A percentile compares a stretch with the other conserved stretches of the same genome.
These are phyloP conservation scores for Drosophila atripex DNA, from an alignment of 2,888 invertebrate genomes.

Conservation along the genomic window DNA sequence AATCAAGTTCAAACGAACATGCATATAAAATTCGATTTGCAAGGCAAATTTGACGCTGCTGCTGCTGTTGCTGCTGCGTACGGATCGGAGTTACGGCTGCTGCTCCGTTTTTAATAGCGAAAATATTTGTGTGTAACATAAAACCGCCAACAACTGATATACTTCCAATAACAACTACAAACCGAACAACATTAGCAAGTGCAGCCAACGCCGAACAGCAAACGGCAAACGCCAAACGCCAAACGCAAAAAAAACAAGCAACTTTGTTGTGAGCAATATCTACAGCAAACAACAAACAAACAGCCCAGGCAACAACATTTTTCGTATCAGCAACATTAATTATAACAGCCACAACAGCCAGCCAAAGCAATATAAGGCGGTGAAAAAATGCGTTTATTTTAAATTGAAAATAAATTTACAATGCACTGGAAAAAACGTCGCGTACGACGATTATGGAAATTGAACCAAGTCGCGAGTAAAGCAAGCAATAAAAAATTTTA, in stretches of 20 bases:
- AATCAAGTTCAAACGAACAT: constrained; percentile 60
- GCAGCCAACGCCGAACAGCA: constrained; percentile 55
- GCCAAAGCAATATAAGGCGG: constrained; percentile 47
- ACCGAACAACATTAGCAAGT: constrained; percentile 51
- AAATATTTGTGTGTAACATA: constrained; percentile 73
- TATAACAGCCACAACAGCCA: constrained; percentile 66
- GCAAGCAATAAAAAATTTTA: not conserved
- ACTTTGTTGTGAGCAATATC: constrained; percentile 60
- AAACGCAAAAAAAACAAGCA: constrained; percentile 34
- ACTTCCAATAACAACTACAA: constrained; percentile 15
- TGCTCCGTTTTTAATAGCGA: constrained; percentile 56
- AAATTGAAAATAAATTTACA: constrained; percentile 56
- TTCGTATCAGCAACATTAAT: constrained; percentile 75
- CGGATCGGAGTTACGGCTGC: constrained; percentile 18
- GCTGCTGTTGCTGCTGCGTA: constrained; percentile 37
- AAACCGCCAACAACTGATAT: constrained; percentile 70
- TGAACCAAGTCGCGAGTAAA: not conserved
- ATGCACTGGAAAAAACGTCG: constrained; percentile 49
- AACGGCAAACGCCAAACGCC: constrained; percentile 10
- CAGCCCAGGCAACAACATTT: constrained; percentile 54
- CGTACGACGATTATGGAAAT: not conserved
- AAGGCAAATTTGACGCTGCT: constrained; percentile 65
- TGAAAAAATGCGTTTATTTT: constrained; percentile 67
- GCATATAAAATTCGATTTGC: constrained; percentile 63
- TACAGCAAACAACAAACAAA: constrained; percentile 48